Percentiles rank a stretch among this genome's conserved stretches.
Conservation (phyloP, 1,140 invertebrate genomes). For the Prorops nasuta region DNA sequence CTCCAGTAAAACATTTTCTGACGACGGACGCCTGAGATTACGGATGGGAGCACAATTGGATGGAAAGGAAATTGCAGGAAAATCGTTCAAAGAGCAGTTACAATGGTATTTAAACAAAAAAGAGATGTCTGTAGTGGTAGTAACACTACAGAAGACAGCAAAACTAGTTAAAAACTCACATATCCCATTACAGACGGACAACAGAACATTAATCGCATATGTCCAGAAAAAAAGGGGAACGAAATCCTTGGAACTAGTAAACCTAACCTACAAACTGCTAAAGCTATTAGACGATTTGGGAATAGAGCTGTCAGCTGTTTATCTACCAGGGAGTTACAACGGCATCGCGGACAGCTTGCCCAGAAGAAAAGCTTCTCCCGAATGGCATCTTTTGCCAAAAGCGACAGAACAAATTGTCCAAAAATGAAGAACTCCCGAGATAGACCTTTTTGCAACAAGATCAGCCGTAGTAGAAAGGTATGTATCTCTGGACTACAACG, state of each 20-base stretch:
- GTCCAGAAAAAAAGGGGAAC: background rate
- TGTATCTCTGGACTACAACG: constrained; percentile 25
- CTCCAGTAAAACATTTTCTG: too few relatives aligned
- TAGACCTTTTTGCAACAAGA: constrained; percentile 37
- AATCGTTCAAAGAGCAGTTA: background rate
- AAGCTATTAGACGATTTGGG: background rate
- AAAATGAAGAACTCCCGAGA: constrained; percentile 28
- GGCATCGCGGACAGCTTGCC: constrained; percentile 27
- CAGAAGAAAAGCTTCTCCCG: constrained; percentile 21
- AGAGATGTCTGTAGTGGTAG: background rate
- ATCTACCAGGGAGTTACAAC: background rate
- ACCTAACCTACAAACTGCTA: background rate
- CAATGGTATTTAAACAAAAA: background rate
- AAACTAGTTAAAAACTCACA: background rate
- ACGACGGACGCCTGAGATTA: background rate
- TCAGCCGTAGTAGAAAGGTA: constrained; percentile 31
- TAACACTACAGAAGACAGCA: background rate
- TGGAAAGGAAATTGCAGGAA: background rate
- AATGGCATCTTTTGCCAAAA: constrained; percentile 27
- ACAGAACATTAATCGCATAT: background rate
- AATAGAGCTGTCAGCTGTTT: background rate
- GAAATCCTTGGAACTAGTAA: background rate
- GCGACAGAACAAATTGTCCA: background rate
- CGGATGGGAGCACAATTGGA: background rate
- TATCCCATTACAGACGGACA: background rate